phyloP scores from a whole-genome alignment of 2,888 invertebrate genomes.

The Sarcophaga rosellei region DNA sequence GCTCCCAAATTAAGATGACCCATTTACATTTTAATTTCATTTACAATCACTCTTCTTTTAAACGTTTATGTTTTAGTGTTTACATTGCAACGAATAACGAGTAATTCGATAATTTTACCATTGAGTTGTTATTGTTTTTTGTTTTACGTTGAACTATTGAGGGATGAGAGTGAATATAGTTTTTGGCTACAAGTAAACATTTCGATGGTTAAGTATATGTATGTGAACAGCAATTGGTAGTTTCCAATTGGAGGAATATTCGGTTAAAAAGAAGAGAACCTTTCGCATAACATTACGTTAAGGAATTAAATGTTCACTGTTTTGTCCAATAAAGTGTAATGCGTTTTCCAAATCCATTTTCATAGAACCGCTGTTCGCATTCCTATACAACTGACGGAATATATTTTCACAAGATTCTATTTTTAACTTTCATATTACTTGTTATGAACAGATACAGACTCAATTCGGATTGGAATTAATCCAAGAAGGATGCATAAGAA shows the following conservation, averaged over 20 bases:
- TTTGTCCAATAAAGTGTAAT: no score
- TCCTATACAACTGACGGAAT: no score
- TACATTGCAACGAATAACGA: not conserved
- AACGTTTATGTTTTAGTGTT: conserved; percentile 17
- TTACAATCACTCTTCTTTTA: not conserved
- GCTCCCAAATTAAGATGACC: conserved; percentile 51
- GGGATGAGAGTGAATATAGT: not conserved
- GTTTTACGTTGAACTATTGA: not conserved
- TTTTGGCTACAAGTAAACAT: not conserved
- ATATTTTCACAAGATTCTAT: no score
- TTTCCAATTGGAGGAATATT: not conserved
- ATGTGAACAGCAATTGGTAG: no score
- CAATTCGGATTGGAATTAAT: no score
- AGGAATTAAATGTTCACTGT: no score
- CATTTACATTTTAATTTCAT: conserved; percentile 42
- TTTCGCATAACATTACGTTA: not conserved
- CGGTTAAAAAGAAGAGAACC: not conserved
- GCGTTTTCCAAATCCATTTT: no score
- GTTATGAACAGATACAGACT: no score
- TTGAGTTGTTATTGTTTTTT: not conserved
- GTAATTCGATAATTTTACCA: conserved; percentile 9
- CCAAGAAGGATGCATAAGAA: no score
- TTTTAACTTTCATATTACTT: no score
- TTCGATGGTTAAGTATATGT: no score
- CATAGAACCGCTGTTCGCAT: no score